These are phyloP conservation scores for Philopotamus ludificatus DNA, from an alignment of 1,140 invertebrate species.

Conservation along the genomic window DNA sequence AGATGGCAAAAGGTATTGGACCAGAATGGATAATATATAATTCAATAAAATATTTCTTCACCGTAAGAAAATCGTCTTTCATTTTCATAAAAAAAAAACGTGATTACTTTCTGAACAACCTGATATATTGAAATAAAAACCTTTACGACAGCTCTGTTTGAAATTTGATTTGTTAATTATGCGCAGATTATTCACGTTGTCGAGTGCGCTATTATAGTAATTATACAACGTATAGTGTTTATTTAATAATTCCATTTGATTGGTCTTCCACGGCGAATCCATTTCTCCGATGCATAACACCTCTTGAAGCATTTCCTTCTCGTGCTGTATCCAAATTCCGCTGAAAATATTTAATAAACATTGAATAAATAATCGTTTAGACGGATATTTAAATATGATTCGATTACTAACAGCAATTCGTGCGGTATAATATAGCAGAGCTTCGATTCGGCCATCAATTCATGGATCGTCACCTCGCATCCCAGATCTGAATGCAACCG, in stretches of 20 bases:
- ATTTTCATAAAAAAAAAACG: neutral
- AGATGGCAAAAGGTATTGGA: no score
- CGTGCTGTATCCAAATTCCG: constrained; percentile 87
- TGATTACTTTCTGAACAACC: neutral
- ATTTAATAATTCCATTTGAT: constrained; percentile 79
- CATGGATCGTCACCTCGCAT: constrained; percentile 88
- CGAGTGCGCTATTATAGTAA: constrained; percentile 82
- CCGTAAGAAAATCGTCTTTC: neutral
- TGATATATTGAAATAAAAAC: constrained; percentile 44
- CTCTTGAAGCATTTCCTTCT: constrained; percentile 86
- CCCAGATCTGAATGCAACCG: constrained; percentile 88
- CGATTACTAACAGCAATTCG: constrained; percentile 79
- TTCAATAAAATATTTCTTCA: neutral
- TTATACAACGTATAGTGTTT: constrained; percentile 80
- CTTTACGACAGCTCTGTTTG: constrained; percentile 57
- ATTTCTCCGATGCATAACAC: constrained; percentile 86
- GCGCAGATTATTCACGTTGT: constrained; percentile 59
- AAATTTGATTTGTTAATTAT: constrained; percentile 44
- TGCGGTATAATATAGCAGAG: constrained; percentile 84
- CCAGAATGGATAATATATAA: no score
- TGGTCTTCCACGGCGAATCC: constrained; percentile 77
- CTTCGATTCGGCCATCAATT: constrained; percentile 90
- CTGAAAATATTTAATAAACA: constrained; percentile 58
- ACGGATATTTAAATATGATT: constrained; percentile 2
- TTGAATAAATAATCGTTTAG: constrained; percentile 4